Conservation (phyloP, 2,113 vertebrate genomes). For the Jacana jacana region DNA sequence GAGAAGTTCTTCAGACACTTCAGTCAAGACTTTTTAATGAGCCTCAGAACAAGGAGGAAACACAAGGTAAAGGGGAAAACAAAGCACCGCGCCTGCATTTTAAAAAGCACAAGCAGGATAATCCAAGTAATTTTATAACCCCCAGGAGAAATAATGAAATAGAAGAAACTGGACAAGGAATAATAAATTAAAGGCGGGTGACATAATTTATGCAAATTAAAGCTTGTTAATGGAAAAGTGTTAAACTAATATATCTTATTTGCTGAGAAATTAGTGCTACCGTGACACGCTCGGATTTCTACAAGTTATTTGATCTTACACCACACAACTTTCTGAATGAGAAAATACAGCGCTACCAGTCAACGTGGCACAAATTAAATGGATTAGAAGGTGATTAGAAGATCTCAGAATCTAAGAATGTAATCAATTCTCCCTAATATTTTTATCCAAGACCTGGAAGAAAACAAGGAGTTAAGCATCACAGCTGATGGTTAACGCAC, state of each 20-base stretch:
- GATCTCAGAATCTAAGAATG: not conserved
- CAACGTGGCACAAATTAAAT: not conserved
- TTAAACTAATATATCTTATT: conserved; percentile 3
- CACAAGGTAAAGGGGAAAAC: not conserved
- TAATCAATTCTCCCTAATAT: not conserved
- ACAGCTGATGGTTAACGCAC: not conserved
- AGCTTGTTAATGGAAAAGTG: conserved; percentile 34
- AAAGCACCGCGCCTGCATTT: not conserved
- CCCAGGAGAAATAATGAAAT: conserved; percentile 27
- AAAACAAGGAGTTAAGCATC: not conserved
- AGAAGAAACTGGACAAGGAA: not conserved
- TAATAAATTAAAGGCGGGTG: conserved; percentile 23
- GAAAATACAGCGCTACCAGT: not conserved
- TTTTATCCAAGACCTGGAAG: not conserved
- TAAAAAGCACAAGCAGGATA: not conserved
- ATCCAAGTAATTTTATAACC: conserved; percentile 20
- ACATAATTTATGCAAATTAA: conserved; percentile 50
- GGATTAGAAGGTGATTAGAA: not conserved
- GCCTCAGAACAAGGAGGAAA: conserved; percentile 5
- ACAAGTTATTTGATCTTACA: not conserved
- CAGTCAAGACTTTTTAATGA: not conserved
- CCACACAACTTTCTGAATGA: not conserved
- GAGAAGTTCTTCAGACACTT: not conserved
- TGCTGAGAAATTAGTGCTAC: not conserved
- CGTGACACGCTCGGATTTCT: not conserved